phyloP scores from a whole-genome alignment of 2,113 vertebrate species.

The Carassius gibelio region DNA sequence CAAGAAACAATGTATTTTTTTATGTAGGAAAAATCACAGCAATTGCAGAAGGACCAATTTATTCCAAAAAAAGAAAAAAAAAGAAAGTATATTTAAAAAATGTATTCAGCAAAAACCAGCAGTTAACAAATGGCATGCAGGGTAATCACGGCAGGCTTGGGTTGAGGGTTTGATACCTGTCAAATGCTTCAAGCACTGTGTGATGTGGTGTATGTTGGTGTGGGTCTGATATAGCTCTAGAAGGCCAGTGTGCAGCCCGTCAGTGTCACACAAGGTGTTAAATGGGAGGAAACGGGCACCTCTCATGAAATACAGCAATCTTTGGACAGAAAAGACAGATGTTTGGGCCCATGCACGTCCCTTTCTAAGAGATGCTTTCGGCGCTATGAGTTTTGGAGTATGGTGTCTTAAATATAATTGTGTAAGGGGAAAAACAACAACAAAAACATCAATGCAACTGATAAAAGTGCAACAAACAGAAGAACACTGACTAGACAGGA shows the following conservation, averaged over 20 bases:
- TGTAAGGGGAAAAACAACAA: background rate
- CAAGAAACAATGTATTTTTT: background rate
- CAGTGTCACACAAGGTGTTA: conserved; percentile 1
- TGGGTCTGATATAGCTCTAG: background rate
- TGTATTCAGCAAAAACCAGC: background rate
- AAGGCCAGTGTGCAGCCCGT: background rate
- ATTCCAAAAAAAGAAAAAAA: background rate
- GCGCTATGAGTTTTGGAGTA: background rate
- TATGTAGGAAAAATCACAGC: background rate
- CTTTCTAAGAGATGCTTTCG: background rate
- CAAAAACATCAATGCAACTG: conserved; percentile 9
- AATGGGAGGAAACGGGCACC: background rate
- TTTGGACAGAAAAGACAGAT: background rate
- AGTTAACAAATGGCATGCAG: background rate
- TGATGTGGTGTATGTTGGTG: conserved; percentile 14
- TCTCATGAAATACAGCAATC: conserved; percentile 8
- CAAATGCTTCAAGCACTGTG: conserved; percentile 64
- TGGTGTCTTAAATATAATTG: background rate
- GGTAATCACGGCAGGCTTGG: conserved; percentile 5
- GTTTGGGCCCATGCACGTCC: conserved; percentile 4
- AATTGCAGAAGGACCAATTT: background rate
- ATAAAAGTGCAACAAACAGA: background rate
- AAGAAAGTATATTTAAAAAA: background rate
- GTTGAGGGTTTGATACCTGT: conserved; percentile 50
- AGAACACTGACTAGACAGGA: background rate